phyloP scores from a whole-genome alignment of 2,113 vertebrate genomes.

The Calyptomena viridis region DNA sequence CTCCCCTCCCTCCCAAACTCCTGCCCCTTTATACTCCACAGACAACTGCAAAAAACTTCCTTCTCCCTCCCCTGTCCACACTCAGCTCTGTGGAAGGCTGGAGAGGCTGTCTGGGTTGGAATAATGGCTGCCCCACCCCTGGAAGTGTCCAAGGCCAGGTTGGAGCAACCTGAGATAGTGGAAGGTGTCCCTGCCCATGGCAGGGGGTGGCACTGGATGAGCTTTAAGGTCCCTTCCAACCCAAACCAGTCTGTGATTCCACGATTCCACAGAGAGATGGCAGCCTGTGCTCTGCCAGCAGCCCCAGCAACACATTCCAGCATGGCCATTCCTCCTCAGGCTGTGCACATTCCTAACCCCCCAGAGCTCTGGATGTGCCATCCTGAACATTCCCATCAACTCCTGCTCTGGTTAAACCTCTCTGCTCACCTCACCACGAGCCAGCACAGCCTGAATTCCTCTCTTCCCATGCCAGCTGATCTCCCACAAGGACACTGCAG shows the following conservation, averaged over 20 bases:
- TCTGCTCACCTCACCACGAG: not conserved
- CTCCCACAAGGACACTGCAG: not conserved
- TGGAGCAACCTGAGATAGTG: not conserved
- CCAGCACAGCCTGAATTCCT: not conserved
- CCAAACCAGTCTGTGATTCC: not conserved
- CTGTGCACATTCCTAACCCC: not conserved
- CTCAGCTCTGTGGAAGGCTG: not conserved
- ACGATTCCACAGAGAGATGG: not conserved
- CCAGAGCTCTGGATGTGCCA: fast-evolving
- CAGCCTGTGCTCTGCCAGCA: too few relatives aligned
- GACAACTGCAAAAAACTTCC: not conserved
- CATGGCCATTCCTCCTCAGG: not conserved
- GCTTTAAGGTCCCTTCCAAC: not conserved
- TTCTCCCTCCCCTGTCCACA: fast-evolving
- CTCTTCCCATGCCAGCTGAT: not conserved
- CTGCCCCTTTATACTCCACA: not conserved
- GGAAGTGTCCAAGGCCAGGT: not conserved
- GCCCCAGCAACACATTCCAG: not conserved
- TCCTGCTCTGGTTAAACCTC: not conserved
- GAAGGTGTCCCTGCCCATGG: not conserved
- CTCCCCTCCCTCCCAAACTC: not conserved
- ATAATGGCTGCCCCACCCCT: not conserved
- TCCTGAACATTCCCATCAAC: not conserved
- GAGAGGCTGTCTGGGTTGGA: not conserved
- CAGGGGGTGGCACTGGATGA: not conserved